Evolutionary conservation across 2,113 vertebrate genomes (phyloP).

Genomic region (Gasterosteus nipponicus): DNA sequence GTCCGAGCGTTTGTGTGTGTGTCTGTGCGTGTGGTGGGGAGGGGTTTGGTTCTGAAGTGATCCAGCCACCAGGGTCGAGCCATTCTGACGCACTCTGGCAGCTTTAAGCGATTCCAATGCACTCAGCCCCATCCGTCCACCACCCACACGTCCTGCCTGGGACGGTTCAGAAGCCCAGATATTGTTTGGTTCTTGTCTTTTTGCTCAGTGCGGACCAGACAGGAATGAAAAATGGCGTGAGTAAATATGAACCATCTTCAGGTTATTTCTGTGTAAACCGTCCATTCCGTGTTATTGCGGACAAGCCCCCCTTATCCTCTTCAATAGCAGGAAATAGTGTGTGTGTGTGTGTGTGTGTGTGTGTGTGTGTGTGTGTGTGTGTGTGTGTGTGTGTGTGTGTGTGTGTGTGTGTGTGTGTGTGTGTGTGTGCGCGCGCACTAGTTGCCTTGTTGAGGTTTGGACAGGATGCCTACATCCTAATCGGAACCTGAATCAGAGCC

Average conservation of each 20-base stretch:
- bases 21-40: no score
- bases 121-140: not conserved
- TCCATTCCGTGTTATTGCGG: constrained; percentile 38
- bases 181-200: not conserved
- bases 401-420: not conserved
- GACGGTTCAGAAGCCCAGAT: not conserved
- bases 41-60: not conserved
- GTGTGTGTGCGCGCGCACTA: constrained; percentile 1
- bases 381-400: constrained; percentile 16
- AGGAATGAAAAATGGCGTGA: not conserved
- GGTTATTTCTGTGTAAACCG: constrained; percentile 36
- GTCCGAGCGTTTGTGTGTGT: no score
- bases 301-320: constrained; percentile 23
- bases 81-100: not conserved
- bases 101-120: not conserved
- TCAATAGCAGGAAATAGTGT: constrained; percentile 63
- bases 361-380: constrained; percentile 1
- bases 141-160: not conserved
- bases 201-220: not conserved
- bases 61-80: not conserved
- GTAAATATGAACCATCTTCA: constrained; percentile 22
- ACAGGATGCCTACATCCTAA: constrained; percentile 66
- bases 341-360: constrained; percentile 9
- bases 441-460: constrained; percentile 50
- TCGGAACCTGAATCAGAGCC: constrained; percentile 52